These are phyloP conservation scores for Callipepla californica DNA, from an alignment of 2,113 vertebrate genomes.

Conservation along the genomic window DNA sequence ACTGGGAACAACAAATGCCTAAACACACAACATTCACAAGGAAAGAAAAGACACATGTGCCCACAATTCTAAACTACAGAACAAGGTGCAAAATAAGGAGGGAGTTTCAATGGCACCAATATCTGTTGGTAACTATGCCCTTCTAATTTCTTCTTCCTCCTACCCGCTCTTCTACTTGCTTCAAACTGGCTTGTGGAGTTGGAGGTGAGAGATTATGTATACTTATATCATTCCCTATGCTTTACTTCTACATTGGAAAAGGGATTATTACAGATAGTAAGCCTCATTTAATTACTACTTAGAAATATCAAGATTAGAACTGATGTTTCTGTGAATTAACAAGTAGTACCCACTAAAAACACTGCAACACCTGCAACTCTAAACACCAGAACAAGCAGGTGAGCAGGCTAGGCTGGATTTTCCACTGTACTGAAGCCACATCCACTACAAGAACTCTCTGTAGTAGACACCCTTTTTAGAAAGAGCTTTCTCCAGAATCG, in stretches of 20 bases:
- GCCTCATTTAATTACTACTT: not conserved
- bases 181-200: not conserved
- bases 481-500: not conserved
- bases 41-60: not conserved
- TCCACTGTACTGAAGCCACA: not conserved
- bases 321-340: not conserved
- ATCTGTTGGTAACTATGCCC: not conserved
- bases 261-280: not conserved
- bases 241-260: not conserved
- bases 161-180: not conserved
- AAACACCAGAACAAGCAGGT: not conserved
- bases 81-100: not conserved
- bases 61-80: not conserved
- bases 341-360: not conserved
- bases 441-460: not conserved
- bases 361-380: not conserved
- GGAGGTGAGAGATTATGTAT: not conserved
- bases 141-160: not conserved
- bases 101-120: not conserved
- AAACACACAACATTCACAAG: not conserved
- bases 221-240: not conserved
- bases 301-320: not conserved
- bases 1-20: not conserved
- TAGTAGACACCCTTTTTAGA: not conserved
- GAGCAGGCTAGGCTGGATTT: slow-evolving; percentile 41